Conservation (phyloP, 1,140 invertebrate genomes). For the Drosophila arawakana region DNA sequence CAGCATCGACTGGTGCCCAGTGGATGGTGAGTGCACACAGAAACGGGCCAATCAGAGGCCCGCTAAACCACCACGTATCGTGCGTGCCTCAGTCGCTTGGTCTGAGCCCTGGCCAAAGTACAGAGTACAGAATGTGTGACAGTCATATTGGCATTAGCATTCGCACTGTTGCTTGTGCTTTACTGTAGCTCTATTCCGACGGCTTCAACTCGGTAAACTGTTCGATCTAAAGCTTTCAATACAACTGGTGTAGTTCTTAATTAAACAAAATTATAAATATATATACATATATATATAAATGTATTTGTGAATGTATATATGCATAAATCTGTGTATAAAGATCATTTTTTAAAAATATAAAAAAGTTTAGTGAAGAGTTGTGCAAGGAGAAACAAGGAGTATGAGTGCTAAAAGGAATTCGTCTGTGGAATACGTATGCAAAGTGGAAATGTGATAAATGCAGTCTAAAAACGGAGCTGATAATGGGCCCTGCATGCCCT, state of each 20-base stretch:
- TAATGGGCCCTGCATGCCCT: conserved; percentile 4
- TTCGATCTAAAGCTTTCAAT: neutral
- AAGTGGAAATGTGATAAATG: conserved; percentile 6
- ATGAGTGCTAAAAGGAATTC: neutral
- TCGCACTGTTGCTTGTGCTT: conserved; percentile 39
- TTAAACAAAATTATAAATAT: neutral
- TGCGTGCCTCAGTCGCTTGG: conserved; percentile 14
- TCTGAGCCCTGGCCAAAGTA: conserved; percentile 11
- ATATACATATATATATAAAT: neutral
- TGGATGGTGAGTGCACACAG: conserved; percentile 30
- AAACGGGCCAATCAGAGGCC: conserved; percentile 48
- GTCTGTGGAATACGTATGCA: too few species aligned
- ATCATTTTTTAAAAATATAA: neutral
- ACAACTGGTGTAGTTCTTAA: neutral
- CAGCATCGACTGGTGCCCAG: conserved; percentile 11
- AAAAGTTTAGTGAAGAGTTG: neutral
- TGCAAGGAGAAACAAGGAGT: neutral
- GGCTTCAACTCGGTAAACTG: conserved; percentile 12
- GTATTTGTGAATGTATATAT: too few species aligned
- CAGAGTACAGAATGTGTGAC: conserved; percentile 35
- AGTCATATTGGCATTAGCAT: conserved; percentile 47
- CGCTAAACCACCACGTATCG: conserved; percentile 9
- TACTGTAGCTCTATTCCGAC: conserved; percentile 37
- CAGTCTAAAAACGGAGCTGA: neutral
- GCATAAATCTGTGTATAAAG: neutral